Conservation (phyloP, 2,888 invertebrate genomes). For the Sinelater perroti region DNA sequence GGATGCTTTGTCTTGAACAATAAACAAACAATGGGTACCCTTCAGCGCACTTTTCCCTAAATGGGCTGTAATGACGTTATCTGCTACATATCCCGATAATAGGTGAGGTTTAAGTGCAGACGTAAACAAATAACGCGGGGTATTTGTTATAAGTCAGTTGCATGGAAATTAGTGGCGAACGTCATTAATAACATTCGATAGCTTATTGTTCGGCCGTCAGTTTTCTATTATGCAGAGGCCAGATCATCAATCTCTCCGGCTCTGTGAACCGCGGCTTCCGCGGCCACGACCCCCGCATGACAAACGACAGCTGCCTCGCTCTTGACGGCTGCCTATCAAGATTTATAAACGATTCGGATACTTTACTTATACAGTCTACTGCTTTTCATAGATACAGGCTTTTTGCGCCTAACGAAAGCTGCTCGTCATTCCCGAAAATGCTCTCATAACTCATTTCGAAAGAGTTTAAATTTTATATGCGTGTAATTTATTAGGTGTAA, state of each 20-base stretch:
- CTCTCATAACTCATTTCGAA: no score
- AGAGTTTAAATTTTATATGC: no score
- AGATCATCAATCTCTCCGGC: constrained; percentile 58
- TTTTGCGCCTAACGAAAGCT: constrained; percentile 27
- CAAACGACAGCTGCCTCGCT: constrained; percentile 74
- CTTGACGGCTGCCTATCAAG: constrained; percentile 71
- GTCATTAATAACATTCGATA: constrained; percentile 61
- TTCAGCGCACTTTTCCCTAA: no score
- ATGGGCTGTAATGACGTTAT: no score
- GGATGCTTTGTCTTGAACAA: no score
- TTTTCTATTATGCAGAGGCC: constrained; percentile 59
- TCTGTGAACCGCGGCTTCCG: constrained; percentile 58
- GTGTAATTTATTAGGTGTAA: no score
- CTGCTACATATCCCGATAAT: no score
- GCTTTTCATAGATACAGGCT: constrained; percentile 27
- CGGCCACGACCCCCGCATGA: constrained; percentile 68
- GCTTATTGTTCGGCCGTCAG: constrained; percentile 60
- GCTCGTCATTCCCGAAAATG: no score
- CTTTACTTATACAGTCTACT: constrained; percentile 50
- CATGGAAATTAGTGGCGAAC: constrained; percentile 57
- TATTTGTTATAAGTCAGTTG: constrained; percentile 54
- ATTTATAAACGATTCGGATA: constrained; percentile 74
- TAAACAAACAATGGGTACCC: no score
- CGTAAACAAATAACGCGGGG: constrained; percentile 53
- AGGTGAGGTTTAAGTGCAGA: constrained; percentile 47